Evolutionary conservation across 2,888 invertebrate genomes (phyloP).

Genomic region (Diaperis boleti): DNA sequence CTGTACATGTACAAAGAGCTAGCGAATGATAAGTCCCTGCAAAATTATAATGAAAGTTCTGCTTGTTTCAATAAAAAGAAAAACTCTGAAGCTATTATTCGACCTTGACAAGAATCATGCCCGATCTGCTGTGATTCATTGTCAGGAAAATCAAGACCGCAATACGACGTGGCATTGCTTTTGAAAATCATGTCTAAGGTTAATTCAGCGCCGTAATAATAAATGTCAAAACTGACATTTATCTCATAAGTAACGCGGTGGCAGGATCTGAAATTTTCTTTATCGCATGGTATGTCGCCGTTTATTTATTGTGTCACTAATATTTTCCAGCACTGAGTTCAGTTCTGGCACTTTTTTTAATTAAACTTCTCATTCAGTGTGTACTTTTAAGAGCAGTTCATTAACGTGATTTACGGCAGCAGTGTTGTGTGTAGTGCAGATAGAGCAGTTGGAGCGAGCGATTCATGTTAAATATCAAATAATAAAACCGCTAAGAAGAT

Average conservation of each 20-base stretch:
- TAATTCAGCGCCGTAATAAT: slow-evolving; percentile 13
- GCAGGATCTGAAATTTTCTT: slow-evolving; percentile 12
- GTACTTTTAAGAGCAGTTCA: slow-evolving; percentile 33
- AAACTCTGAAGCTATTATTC: too few relatives aligned
- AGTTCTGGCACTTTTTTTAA: slow-evolving; percentile 26
- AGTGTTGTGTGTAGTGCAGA: slow-evolving; percentile 22
- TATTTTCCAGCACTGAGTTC: slow-evolving; percentile 11
- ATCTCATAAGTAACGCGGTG: slow-evolving; percentile 13
- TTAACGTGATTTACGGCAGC: slow-evolving; percentile 30
- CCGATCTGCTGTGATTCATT: too few relatives aligned
- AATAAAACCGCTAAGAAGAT: slow-evolving; percentile 38
- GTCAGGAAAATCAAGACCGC: too few relatives aligned
- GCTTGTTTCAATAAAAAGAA: too few relatives aligned
- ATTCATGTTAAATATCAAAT: slow-evolving; percentile 41
- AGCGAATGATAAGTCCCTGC: too few relatives aligned
- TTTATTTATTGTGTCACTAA: slow-evolving; percentile 16
- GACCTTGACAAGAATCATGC: too few relatives aligned
- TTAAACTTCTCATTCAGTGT: slow-evolving; percentile 33
- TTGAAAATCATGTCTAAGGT: slow-evolving; percentile 9
- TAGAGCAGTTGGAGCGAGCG: slow-evolving; percentile 28
- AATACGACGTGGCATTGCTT: neutral
- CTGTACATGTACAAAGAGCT: too few relatives aligned
- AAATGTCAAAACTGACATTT: slow-evolving; percentile 16
- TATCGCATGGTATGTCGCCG: slow-evolving; percentile 14
- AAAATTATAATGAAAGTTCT: too few relatives aligned